These are phyloP conservation scores for Delphinapterus leucas DNA, from an alignment of 2,113 vertebrate genomes.

Conservation along the genomic window DNA sequence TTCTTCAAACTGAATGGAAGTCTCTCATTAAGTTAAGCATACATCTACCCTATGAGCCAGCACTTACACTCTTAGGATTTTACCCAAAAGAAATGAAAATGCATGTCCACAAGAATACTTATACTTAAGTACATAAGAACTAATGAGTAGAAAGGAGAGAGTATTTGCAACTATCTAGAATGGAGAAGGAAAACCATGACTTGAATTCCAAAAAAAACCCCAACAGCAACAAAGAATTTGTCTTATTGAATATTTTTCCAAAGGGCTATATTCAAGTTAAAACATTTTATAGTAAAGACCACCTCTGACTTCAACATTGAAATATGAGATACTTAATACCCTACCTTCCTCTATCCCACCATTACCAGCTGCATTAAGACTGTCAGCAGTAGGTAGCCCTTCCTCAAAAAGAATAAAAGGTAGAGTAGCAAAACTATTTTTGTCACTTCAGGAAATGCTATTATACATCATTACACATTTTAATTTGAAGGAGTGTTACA, in stretches of 20 bases:
- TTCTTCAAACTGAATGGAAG: not conserved
- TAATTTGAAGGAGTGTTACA: not conserved
- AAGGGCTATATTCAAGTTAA: not conserved
- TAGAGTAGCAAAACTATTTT: not conserved
- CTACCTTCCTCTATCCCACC: fast-evolving
- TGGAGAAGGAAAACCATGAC: not conserved
- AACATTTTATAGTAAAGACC: not conserved
- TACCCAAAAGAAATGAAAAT: not conserved
- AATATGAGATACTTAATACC: not conserved
- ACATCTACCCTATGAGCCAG: not conserved
- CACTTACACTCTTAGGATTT: not conserved
- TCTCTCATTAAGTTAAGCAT: not conserved
- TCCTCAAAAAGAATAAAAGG: not conserved
- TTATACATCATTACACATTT: not conserved
- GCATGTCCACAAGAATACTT: not conserved
- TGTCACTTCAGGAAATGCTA: not conserved
- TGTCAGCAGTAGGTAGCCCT: not conserved
- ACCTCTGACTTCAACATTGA: not conserved
- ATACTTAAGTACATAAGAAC: not conserved
- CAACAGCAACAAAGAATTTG: not conserved
- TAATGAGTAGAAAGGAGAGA: not conserved
- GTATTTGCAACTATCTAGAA: not conserved
- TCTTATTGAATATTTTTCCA: not conserved
- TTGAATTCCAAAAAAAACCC: not conserved
- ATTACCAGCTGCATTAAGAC: not conserved